Percentiles rank a stretch among this genome's conserved stretches.
Conservation (phyloP, 2,113 vertebrate species). For the Panthera tigris region DNA sequence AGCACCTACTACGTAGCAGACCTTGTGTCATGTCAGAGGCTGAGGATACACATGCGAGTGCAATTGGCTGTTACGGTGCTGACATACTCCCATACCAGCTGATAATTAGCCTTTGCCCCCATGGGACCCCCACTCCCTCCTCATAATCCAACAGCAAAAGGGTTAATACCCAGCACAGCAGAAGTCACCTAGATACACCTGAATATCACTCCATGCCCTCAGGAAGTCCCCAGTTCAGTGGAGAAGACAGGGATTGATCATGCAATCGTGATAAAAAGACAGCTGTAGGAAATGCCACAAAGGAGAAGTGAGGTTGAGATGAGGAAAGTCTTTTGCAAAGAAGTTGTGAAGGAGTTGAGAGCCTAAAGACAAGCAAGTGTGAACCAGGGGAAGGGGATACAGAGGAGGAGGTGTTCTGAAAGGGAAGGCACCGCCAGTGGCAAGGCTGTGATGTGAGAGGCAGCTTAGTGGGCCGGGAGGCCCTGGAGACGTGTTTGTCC, state of each 20-base stretch:
- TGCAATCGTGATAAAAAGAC: neutral
- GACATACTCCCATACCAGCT: neutral
- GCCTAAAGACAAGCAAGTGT: neutral
- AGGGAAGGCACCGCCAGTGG: rapidly evolving
- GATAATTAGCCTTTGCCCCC: neutral
- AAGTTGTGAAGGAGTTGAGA: neutral
- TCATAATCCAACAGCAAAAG: neutral
- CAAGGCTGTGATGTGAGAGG: neutral
- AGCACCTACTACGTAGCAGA: rapidly evolving
- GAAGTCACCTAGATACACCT: neutral
- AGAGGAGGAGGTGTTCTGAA: neutral
- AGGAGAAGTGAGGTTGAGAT: neutral
- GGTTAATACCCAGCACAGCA: neutral
- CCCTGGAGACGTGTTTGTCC: rapidly evolving
- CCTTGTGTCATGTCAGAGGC: rapidly evolving
- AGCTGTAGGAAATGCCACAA: neutral
- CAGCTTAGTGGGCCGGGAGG: neutral
- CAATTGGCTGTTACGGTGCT: no score
- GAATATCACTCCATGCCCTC: neutral
- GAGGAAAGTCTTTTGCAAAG: neutral
- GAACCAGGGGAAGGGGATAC: rapidly evolving
- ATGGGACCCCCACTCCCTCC: neutral
- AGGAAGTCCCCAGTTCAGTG: neutral
- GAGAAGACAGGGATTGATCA: neutral
- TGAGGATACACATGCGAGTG: neutral